These are phyloP conservation scores for Trinorchestia longiramus DNA, from an alignment of 1,140 invertebrate genomes.

Conservation along the genomic window DNA sequence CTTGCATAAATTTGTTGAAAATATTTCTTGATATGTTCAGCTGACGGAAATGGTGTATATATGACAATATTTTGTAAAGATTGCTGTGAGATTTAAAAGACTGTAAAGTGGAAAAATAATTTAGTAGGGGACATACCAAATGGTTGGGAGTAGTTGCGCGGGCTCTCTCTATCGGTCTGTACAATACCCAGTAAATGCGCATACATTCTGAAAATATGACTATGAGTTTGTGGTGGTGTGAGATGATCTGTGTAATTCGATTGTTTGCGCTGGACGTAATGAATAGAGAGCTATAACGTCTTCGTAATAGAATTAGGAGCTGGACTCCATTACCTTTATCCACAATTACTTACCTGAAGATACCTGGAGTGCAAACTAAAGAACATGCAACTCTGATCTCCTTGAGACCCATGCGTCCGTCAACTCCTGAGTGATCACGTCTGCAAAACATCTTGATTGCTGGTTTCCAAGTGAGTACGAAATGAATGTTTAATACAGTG, in stretches of 20 bases:
- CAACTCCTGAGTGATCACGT: too few species aligned
- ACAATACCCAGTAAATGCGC: not conserved
- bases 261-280: not conserved
- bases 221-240: not conserved
- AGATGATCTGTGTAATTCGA: not conserved
- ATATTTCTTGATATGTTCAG: not conserved
- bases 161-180: not conserved
- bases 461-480: not conserved
- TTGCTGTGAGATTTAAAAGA: not conserved
- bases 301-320: not conserved
- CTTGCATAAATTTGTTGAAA: slow-evolving; percentile 10
- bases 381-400: too few species aligned
- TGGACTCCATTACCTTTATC: not conserved
- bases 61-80: not conserved
- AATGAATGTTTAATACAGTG: not conserved
- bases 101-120: not conserved
- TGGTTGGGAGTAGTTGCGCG: not conserved
- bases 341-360: not conserved
- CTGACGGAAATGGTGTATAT: not conserved
- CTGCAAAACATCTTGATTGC: not conserved
- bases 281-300: not conserved
- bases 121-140: not conserved
- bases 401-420: too few species aligned
- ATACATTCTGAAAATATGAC: not conserved
- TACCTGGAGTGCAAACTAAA: too few species aligned